Base-by-base conservation (phyloP, 2,797 vertebrate species). In the Microctenopoma lineatum region DNA sequence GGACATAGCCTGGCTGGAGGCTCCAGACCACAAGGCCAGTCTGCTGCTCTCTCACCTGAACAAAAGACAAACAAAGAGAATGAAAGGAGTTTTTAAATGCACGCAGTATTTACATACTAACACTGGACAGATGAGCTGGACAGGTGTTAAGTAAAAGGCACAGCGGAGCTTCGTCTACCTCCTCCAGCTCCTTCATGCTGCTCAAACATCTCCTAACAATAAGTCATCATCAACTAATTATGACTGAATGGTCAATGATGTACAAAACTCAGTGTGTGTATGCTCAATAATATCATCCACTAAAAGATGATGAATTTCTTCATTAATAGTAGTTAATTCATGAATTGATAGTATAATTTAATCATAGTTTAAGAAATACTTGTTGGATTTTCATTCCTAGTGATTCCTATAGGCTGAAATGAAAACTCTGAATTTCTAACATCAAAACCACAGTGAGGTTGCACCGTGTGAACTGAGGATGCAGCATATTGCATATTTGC, bases 1-100 rank as follows among this genome's bases (percentile, higher is more conserved):
- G 96, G 95, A 57, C 97, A 99, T 2, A 67, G 75, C 77, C 97
- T 91, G 47, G 96, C 94, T 0, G 97, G 96, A 7, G 85, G 71
- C 41, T 97, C 96, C 2, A 69, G 66, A 55, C 97, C 97, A 4
- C 97, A 99, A 0, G 97, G 97, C 84, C 95, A 97, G 59, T 97
- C 95, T 3, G 87, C 95, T 27, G 90, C 92, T 7, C 75, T 91
- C 3, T 97, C 95, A 50, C 86, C 96, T 97, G 77, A 41, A 2
- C 3, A 16, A 53, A 9, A 59, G 13, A 77, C 8, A 44, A 27
- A 66, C 3, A 52, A 12, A 71, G 25, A 42, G 7, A 9, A 46
- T 9, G 27, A 8, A 26, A 45, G 47, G 4, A 64, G n/a, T 34
- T 64, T 42, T 27, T 5, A 41, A 16, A 14, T 29, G 12, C 4